Evolutionary conservation across 1,140 invertebrate species (phyloP).

Genomic region (Drosophila athabasca): DNA sequence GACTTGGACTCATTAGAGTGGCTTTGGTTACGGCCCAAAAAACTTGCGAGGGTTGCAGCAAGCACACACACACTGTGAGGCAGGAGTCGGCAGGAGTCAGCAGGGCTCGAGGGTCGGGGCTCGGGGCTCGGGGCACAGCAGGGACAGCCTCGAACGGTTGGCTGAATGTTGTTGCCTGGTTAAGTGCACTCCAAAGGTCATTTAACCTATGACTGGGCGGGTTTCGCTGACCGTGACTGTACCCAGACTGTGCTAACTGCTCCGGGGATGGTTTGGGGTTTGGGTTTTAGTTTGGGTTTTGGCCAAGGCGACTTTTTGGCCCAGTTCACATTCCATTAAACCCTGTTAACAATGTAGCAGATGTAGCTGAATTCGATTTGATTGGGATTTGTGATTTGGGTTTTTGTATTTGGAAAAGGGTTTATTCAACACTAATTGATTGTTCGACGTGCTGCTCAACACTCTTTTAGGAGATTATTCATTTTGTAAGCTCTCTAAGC

Average conservation of each 20-base stretch:
- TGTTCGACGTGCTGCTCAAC: too few relatives aligned
- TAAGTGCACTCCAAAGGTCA: constrained; percentile 45
- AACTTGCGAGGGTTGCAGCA: constrained; percentile 47
- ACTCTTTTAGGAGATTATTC: too few relatives aligned
- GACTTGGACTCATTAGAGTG: constrained; percentile 56
- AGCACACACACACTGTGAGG: constrained; percentile 16
- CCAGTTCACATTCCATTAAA: constrained; percentile 50
- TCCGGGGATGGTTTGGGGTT: constrained; percentile 12
- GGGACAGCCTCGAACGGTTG: constrained; percentile 38
- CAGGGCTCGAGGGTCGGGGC: too few relatives aligned
- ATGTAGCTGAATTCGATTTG: constrained; percentile 3
- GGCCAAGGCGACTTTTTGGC: constrained; percentile 29
- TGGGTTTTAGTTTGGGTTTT: neutral
- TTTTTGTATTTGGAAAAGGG: neutral
- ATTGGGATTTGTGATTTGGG: neutral
- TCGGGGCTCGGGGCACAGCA: too few relatives aligned
- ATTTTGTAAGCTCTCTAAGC: too few relatives aligned
- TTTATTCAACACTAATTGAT: too few relatives aligned
- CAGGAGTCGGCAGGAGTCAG: too few relatives aligned
- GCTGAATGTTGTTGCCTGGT: constrained; percentile 27
- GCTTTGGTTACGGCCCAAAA: constrained; percentile 49
- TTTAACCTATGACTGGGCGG: constrained; percentile 49
- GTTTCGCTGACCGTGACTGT: constrained; percentile 26
- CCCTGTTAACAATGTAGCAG: constrained; percentile 27
- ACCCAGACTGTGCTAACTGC: constrained; percentile 2